phyloP scores from a whole-genome alignment of 2,113 vertebrate genomes.

The Leucopsar rothschildi region DNA sequence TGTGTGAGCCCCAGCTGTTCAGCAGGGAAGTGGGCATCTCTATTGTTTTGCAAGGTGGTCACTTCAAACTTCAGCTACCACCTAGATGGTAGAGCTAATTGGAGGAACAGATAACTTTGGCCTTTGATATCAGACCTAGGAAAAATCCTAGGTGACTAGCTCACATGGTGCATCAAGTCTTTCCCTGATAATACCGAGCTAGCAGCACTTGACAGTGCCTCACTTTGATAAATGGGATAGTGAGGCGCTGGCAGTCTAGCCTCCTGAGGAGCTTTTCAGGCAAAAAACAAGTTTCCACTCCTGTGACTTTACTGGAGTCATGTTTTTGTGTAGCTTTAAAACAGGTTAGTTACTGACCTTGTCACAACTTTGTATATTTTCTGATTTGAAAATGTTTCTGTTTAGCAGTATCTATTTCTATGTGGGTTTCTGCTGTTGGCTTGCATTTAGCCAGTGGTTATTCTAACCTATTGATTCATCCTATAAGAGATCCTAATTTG shows the following conservation, averaged over 20 bases:
- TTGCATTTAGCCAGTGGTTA: not conserved
- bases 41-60: not conserved
- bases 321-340: not conserved
- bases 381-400: not conserved
- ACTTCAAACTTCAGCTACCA: not conserved
- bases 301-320: not conserved
- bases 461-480: not conserved
- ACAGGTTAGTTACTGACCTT: not conserved
- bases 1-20: not conserved
- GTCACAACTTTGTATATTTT: not conserved
- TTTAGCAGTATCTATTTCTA: not conserved
- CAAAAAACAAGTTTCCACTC: not conserved
- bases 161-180: not conserved
- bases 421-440: not conserved
- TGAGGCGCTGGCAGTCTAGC: not conserved
- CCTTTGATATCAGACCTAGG: not conserved
- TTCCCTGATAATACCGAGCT: rapidly evolving
- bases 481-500: not conserved
- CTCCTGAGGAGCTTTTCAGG: not conserved
- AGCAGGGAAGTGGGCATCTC: not conserved
- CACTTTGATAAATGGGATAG: not conserved
- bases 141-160: not conserved
- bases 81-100: not conserved
- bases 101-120: not conserved
- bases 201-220: not conserved